Evolutionary conservation across 1,140 invertebrate genomes (phyloP), one percentile per base, ranked within the genome.

Genomic region (Caenorhabditis tropicalis): DNA sequence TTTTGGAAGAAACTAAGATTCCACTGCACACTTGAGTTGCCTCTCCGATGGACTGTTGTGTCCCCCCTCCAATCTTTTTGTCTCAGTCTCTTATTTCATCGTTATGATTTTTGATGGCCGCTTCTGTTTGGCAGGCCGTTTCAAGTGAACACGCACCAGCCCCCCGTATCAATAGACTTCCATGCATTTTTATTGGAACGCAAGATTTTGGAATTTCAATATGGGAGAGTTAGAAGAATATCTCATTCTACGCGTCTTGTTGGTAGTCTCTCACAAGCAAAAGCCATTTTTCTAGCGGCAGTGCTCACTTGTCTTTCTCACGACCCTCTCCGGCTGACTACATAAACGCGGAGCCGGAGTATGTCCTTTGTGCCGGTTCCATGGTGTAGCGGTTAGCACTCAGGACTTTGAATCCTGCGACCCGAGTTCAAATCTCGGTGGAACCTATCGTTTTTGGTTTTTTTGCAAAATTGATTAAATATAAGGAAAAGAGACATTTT

Each of bases 381-480:
- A 88, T 91, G 88, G 89, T 89, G 89, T 89, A 87, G 87, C 88
- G 87, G 87, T 87, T 87, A 89, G 86, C 89, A 90, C 90, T 88
- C 86, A 89, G 89, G 86, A 89, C 87, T 88, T 84, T 88, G 87
- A 89, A 91, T 90, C 89, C 89, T 89, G 88, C 88, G 85, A 90
- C 85, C 85, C 86, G 88, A 88, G 87, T 90, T 91, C 86, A 87
- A 88, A 89, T 90, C 88, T 88, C 87, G 65, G 36, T 74, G 65
- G 65, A 74, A 74, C 65, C 65, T 43, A 43, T 74, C 65, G n/a
- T 74, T 74, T 74, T 65, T 33, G 21, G 6, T 27, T 24, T 56
- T 21, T 21, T 51, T 19, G n/a, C n/a, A n/a, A n/a, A n/a, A n/a
- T n/a, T n/a, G n/a, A n/a, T n/a, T n/a, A n/a, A n/a, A n/a, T n/a